phyloP scores from a whole-genome alignment of 2,113 vertebrate genomes.

The Dromaius novaehollandiae region DNA sequence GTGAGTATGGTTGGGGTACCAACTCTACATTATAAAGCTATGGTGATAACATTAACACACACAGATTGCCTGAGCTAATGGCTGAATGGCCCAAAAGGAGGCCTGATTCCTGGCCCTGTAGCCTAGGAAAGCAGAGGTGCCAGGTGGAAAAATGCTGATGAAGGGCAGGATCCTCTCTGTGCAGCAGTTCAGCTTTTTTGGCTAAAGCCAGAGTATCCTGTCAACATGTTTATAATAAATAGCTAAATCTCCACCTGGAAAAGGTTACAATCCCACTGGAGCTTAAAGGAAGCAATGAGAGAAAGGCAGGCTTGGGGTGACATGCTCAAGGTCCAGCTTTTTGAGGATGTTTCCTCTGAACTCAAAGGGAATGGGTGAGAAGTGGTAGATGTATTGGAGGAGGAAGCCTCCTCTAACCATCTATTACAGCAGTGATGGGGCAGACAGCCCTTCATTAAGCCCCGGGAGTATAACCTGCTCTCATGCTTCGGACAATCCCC shows the following conservation, averaged over 20 bases:
- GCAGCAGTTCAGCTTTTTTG: background rate
- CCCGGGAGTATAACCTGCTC: fast-evolving
- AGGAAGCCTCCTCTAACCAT: background rate
- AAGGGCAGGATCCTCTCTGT: background rate
- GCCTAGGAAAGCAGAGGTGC: background rate
- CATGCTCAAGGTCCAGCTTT: background rate
- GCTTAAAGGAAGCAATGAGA: background rate
- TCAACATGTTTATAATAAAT: fast-evolving
- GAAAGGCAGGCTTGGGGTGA: background rate
- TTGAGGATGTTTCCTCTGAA: background rate
- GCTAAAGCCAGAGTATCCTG: background rate
- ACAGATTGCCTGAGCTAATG: background rate
- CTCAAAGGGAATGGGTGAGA: background rate
- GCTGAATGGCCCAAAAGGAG: background rate
- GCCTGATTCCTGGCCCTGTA: background rate
- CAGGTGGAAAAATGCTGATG: background rate
- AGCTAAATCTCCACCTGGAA: background rate
- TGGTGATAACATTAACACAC: fast-evolving
- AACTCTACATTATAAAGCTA: fast-evolving
- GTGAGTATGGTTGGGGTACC: background rate
- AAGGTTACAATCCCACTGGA: background rate
- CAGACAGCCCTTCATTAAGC: background rate
- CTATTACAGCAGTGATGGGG: background rate
- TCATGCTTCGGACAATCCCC: background rate
- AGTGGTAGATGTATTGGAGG: background rate